These are phyloP conservation scores for Danaus plexippus DNA, from an alignment of 1,140 invertebrate genomes.

Conservation along the genomic window DNA sequence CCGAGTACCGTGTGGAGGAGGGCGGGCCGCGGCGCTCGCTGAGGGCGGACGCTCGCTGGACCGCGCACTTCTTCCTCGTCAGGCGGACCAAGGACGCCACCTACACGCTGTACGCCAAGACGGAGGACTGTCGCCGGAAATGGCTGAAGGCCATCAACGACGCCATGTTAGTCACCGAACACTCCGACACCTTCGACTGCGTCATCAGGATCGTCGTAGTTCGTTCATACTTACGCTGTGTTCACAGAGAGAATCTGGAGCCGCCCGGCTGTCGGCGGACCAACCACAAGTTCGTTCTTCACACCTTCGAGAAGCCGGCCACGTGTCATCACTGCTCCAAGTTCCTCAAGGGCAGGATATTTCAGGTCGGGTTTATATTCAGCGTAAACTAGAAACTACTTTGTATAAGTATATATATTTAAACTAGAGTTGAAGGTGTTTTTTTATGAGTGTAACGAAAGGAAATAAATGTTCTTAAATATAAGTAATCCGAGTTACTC, in stretches of 20 bases:
- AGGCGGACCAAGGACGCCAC: slow-evolving; percentile 86
- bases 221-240: neutral
- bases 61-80: slow-evolving; percentile 87
- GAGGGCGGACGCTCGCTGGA: slow-evolving; percentile 81
- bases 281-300: slow-evolving; percentile 89
- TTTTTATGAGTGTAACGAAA: no score
- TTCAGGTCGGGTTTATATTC: slow-evolving; percentile 73
- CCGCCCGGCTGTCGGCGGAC: slow-evolving; percentile 83
- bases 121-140: slow-evolving; percentile 87
- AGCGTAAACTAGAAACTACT: no score
- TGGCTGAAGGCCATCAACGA: slow-evolving; percentile 95
- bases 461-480: no score
- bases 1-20: slow-evolving; percentile 91
- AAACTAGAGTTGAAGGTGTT: no score
- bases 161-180: slow-evolving; percentile 77
- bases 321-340: slow-evolving; percentile 89
- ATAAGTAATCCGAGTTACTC: no score
- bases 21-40: slow-evolving; percentile 74
- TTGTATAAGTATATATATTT: no score
- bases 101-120: slow-evolving; percentile 92
- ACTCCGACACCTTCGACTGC: no score
- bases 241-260: slow-evolving; percentile 87
- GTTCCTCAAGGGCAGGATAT: slow-evolving; percentile 92
- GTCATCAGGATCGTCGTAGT: no score
- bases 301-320: slow-evolving; percentile 87